These are phyloP conservation scores for Eulimnadia texana DNA, from an alignment of 1,140 invertebrate species.

Conservation along the genomic window DNA sequence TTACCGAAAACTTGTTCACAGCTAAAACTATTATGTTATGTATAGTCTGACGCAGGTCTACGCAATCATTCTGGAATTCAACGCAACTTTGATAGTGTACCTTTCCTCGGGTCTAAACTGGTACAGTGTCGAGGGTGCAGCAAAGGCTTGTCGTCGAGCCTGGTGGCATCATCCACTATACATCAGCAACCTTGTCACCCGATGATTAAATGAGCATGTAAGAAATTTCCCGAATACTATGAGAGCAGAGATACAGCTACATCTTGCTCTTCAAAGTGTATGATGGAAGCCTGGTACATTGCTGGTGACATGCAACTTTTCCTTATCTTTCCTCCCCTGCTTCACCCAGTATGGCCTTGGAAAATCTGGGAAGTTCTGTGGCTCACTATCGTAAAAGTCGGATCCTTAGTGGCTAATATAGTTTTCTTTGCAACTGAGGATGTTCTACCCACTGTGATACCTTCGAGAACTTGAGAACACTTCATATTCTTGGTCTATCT, in stretches of 20 bases:
- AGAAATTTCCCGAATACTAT: background rate
- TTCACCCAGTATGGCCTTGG: constrained; percentile 13
- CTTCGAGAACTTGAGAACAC: background rate
- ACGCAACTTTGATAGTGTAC: constrained; percentile 50
- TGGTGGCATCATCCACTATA: constrained; percentile 39
- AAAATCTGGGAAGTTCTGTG: background rate
- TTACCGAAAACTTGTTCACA: no score
- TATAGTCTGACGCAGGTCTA: constrained; percentile 65
- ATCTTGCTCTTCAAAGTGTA: constrained; percentile 31
- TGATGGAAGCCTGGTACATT: constrained; percentile 41
- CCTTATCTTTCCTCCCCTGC: constrained; percentile 28
- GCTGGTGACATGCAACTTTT: constrained; percentile 42
- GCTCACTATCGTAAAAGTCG: background rate
- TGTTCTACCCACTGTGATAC: background rate
- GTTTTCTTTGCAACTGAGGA: background rate
- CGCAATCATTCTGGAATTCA: constrained; percentile 62
- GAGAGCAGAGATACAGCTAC: background rate
- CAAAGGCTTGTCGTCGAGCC: constrained; percentile 38
- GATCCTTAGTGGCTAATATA: background rate
- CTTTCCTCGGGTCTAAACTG: constrained; percentile 50
- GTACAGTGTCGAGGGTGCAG: constrained; percentile 42
- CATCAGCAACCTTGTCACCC: constrained; percentile 49
- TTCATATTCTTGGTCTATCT: background rate
- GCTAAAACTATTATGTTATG: no score
- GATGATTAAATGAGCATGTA: background rate